Percentiles rank a stretch among this genome's conserved stretches.
Evolutionary conservation across 2,888 invertebrate genomes (phyloP).

Genomic region (Clunio marinus): DNA sequence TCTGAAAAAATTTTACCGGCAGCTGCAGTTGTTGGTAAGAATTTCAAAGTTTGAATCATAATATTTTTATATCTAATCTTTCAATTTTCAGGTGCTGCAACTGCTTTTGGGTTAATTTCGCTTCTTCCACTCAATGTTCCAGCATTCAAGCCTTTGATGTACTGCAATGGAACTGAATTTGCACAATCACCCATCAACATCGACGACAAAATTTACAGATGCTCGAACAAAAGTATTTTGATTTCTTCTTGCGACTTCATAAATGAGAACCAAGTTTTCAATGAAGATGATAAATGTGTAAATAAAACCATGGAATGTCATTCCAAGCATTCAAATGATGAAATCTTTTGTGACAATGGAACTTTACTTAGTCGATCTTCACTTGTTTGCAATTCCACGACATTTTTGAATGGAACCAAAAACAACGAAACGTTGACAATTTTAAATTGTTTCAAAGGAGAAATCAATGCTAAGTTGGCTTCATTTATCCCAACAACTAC

Average conservation of each 20-base stretch:
- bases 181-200: background rate
- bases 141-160: background rate
- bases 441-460: background rate
- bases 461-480: background rate
- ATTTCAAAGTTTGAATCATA: too few relatives aligned
- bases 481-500: background rate
- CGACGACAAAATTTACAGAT: background rate
- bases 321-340: background rate
- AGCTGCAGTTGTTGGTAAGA: constrained; percentile 9
- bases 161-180: background rate
- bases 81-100: constrained; percentile 21
- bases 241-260: background rate
- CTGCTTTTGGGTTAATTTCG: constrained; percentile 7
- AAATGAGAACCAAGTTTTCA: too few relatives aligned
- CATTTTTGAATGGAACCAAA: background rate
- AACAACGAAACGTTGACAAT: background rate
- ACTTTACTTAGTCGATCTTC: background rate
- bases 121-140: constrained; percentile 7
- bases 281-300: background rate
- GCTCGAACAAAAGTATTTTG: background rate
- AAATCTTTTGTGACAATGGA: background rate
- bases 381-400: background rate
- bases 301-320: background rate
- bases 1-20: background rate
- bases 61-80: too few relatives aligned